Evolutionary conservation across 2,797 vertebrate species (phyloP).

Genomic region (Leptodactylus fallax): DNA sequence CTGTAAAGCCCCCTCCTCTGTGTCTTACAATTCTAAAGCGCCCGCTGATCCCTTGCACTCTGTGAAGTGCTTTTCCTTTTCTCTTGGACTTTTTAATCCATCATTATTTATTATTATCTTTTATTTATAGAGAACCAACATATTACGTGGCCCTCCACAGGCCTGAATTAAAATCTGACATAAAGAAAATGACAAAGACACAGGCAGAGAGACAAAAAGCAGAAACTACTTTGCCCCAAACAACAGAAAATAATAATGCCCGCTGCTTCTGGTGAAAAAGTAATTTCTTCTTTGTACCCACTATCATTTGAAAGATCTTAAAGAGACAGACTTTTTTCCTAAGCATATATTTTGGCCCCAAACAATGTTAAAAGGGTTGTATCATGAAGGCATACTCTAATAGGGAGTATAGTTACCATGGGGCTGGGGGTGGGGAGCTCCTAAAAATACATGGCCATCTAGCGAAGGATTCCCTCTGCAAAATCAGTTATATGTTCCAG

Average conservation of each 20-base stretch:
- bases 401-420: no score
- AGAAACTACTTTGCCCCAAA: neutral
- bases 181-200: conserved; percentile 13
- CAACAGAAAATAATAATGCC: neutral
- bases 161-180: neutral
- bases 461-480: no score
- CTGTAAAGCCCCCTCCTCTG: neutral
- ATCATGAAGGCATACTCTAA: no score
- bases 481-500: no score
- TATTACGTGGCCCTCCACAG: neutral
- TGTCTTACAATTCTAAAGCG: conserved; percentile 1
- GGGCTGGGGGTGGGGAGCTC: no score
- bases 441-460: no score
- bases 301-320: no score
- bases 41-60: conserved; percentile 24
- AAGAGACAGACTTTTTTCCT: no score
- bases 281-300: no score
- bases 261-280: neutral
- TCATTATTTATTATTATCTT: conserved; percentile 31
- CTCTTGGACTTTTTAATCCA: neutral
- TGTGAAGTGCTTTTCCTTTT: conserved; percentile 13
- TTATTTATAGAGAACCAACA: neutral
- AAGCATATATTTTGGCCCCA: no score
- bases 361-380: no score
- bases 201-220: neutral